These are phyloP conservation scores for Polypedilum pembai DNA, from an alignment of 1,140 invertebrate genomes.

Conservation along the genomic window DNA sequence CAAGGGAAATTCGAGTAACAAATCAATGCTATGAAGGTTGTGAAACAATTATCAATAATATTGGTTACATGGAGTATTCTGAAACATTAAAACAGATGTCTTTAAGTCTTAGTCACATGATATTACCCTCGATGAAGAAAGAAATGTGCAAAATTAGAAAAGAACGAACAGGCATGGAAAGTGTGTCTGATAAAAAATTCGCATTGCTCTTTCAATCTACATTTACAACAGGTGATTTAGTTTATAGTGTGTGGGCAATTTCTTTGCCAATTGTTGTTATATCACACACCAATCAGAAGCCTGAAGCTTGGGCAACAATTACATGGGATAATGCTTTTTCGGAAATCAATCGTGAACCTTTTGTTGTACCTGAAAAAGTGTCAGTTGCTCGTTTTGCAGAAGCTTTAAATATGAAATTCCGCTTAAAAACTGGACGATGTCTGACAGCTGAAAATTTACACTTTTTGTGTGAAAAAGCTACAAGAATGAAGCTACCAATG, in stretches of 20 bases:
- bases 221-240: background rate
- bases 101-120: conserved; percentile 62
- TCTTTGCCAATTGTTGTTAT: conserved; percentile 91
- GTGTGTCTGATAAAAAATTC: conserved; percentile 68
- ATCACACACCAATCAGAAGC: conserved; percentile 91
- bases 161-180: conserved; percentile 59
- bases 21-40: conserved; percentile 43
- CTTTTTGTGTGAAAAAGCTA: too few species aligned
- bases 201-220: background rate
- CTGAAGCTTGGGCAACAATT: conserved; percentile 87
- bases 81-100: conserved; percentile 56
- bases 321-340: conserved; percentile 94
- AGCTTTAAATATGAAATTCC: too few species aligned
- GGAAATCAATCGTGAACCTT: conserved; percentile 59
- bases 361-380: too few species aligned
- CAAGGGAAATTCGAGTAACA: background rate
- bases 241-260: conserved; percentile 67
- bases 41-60: conserved; percentile 88
- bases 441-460: background rate
- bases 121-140: conserved; percentile 77
- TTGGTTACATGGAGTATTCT: conserved; percentile 87
- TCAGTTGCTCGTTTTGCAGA: too few species aligned
- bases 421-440: too few species aligned
- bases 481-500: too few species aligned
- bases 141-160: too few species aligned